Evolutionary conservation across 2,113 vertebrate genomes (phyloP), one percentile per base, ranked within the genome.

Genomic region (Tautogolabrus adspersus): DNA sequence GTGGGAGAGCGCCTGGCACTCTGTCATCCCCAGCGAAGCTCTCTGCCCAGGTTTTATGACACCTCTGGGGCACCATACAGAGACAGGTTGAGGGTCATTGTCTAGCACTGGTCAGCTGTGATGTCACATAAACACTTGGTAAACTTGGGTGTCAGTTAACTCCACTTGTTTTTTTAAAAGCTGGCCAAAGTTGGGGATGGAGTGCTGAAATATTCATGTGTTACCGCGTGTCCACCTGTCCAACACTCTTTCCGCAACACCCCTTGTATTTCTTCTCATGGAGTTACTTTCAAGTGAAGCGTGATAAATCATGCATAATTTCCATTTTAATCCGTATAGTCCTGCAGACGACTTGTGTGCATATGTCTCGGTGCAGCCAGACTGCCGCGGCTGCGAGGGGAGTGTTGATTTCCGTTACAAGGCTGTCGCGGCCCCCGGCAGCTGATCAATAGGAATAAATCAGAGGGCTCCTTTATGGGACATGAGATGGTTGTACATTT

Each of bases 401-500:
- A 73, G 85, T 91, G 90, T 91, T 94, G 94, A 94, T 94, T 92
- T 90, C 91, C 88, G 74, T 93, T 93, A 93, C 92, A 88, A 84
- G 87, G 79, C 90, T 92, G 93, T 92, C 87, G 90, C 58, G 54
- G 82, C 87, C 90, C 81, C 80, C 80, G 74, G 91, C 89, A 82
- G 87, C 79, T 94, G 91, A 94, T 94, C 94, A 94, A 94, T 93
- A 93, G 81, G 88, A 93, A 94, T 94, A 93, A 94, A 94, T 94
- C 94, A 93, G 82, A 12, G 72, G 59, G 81, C 81, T 87, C 86
- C 87, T 93, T 94, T 94, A 93, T 92, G 91, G 91, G 94, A 92
- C 92, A 84, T 68, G 80, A 91, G 90, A 91, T 91, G 91, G 92
- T 92, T 89, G 91, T 93, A 93, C 92, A 92, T 94, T 93, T 93